phyloP scores from a whole-genome alignment of 1,140 invertebrate species.

The Panagrolaimus sp. region DNA sequence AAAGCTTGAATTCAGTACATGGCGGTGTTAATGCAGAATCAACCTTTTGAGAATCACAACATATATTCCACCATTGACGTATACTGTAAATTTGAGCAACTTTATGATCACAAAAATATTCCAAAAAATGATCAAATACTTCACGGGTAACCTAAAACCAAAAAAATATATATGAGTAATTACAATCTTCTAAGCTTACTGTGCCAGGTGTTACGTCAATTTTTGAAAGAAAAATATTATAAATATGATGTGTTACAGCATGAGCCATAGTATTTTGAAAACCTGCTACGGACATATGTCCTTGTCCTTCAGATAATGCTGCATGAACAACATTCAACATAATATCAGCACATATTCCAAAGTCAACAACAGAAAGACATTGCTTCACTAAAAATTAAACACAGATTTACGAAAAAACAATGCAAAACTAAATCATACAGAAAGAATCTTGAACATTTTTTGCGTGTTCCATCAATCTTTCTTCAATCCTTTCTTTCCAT shows the following conservation, averaged over 20 bases:
- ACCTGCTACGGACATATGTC: not conserved
- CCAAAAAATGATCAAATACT: constrained; percentile 12
- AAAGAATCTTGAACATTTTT: not conserved
- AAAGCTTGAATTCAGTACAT: constrained; percentile 12
- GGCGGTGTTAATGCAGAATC: constrained; percentile 22
- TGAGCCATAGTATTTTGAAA: constrained; percentile 13
- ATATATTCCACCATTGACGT: constrained; percentile 26
- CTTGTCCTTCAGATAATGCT: not conserved
- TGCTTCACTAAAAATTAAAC: constrained; percentile 17
- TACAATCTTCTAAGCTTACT: not conserved
- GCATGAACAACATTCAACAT: constrained; percentile 21
- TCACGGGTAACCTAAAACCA: not conserved
- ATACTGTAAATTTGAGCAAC: constrained; percentile 18
- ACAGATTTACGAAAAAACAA: not conserved
- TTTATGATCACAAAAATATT: constrained; percentile 17
- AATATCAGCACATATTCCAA: constrained; percentile 20
- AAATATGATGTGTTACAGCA: constrained; percentile 13
- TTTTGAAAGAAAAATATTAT: constrained; percentile 17
- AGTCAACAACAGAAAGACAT: constrained; percentile 15
- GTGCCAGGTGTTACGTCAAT: not conserved
- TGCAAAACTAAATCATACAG: not conserved
- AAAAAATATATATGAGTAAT: not conserved
- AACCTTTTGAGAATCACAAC: constrained; percentile 15
- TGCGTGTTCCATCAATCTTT: not conserved
- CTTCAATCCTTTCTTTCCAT: constrained; percentile 19